phyloP scores from a whole-genome alignment of 2,888 invertebrate species.

The Coremacera marginata region DNA sequence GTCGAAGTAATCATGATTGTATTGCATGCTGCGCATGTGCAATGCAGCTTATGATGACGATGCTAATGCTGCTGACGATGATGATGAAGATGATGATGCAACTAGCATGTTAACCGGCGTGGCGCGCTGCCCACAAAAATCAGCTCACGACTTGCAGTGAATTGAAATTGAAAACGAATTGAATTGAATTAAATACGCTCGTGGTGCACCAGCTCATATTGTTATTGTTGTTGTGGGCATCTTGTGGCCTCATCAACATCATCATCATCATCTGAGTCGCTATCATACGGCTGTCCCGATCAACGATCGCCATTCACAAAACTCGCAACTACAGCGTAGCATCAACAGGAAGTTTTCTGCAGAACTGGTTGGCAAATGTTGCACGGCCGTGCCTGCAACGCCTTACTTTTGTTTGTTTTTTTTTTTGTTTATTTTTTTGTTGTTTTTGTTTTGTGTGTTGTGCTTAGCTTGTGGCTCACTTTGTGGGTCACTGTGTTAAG shows the following conservation, averaged over 20 bases:
- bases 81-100: constrained; percentile 42
- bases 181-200: constrained; percentile 38
- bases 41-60: neutral
- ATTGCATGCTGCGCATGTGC: constrained; percentile 19
- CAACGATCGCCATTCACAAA: neutral
- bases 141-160: constrained; percentile 43
- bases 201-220: neutral
- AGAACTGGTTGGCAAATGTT: constrained; percentile 10
- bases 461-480: neutral
- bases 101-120: constrained; percentile 24
- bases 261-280: neutral
- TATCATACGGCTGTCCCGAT: neutral
- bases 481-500: constrained; percentile 29
- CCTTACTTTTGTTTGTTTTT: neutral
- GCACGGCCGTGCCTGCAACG: neutral
- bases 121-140: constrained; percentile 7
- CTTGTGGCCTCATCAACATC: constrained; percentile 12
- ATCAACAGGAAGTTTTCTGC: neutral
- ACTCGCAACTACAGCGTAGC: neutral
- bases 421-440: neutral
- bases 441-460: neutral
- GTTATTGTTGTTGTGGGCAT: constrained; percentile 1
- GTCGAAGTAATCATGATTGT: constrained; percentile 19
- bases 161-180: constrained; percentile 47
- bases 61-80: neutral